Conservation (phyloP, 2,113 vertebrate genomes). For the Charadrius vociferus region DNA sequence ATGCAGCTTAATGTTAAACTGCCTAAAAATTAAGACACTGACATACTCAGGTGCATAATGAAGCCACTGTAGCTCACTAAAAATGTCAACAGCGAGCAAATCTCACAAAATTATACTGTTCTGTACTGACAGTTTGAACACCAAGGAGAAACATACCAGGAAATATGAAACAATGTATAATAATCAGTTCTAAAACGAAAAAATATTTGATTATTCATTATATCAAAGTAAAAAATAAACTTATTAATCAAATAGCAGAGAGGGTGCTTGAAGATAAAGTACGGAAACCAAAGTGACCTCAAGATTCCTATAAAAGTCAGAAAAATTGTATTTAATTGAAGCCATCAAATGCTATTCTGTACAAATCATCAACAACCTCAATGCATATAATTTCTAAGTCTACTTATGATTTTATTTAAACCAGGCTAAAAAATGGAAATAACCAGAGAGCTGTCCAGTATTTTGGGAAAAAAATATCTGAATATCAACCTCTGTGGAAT, state of each 20-base stretch:
- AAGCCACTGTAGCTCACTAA: not conserved
- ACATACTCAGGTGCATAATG: not conserved
- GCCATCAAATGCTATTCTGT: not conserved
- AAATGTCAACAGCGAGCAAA: not conserved
- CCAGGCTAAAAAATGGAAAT: not conserved
- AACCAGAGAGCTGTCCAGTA: not conserved
- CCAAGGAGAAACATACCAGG: not conserved
- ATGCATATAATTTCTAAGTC: not conserved
- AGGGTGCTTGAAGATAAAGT: not conserved
- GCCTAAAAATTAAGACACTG: not conserved
- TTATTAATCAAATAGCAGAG: not conserved
- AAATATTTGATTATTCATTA: not conserved
- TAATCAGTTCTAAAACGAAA: not conserved
- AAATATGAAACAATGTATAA: not conserved
- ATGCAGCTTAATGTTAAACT: not conserved
- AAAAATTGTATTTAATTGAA: not conserved
- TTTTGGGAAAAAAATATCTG: not conserved
- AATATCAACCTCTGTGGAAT: not conserved
- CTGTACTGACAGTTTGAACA: not conserved
- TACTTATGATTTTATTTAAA: not conserved
- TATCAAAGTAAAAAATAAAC: not conserved
- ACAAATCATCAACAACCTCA: not conserved
- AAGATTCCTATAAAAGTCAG: not conserved
- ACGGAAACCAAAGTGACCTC: not conserved
- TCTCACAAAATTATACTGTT: not conserved